Percentiles rank a stretch among this genome's conserved stretches.
Evolutionary conservation across 2,113 vertebrate species (phyloP).

Genomic region (Zosterops borbonicus): DNA sequence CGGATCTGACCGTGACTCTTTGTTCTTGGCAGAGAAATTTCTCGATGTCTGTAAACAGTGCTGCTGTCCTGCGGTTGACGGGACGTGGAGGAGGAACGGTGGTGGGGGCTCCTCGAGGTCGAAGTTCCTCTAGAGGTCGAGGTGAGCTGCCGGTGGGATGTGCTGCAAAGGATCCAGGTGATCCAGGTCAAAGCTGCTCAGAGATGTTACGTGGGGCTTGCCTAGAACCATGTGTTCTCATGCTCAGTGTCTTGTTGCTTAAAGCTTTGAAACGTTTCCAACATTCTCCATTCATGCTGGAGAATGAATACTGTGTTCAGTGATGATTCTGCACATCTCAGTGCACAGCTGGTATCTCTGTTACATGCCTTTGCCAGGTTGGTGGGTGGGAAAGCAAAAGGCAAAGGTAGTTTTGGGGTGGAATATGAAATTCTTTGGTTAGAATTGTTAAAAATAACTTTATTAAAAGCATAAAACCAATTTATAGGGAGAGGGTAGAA

Average conservation of each 20-base stretch:
- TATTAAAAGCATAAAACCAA: neutral
- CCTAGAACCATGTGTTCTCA: neutral
- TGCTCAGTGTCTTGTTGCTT: neutral
- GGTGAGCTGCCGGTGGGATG: slow-evolving; percentile 77
- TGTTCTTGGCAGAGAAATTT: slow-evolving; percentile 91
- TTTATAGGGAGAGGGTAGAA: neutral
- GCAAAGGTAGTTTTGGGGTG: neutral
- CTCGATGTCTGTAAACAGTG: slow-evolving; percentile 99
- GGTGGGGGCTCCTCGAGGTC: slow-evolving; percentile 91
- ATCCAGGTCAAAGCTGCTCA: neutral
- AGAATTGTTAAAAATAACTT: neutral
- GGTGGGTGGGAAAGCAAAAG: neutral
- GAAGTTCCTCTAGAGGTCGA: slow-evolving; percentile 97
- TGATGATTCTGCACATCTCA: neutral
- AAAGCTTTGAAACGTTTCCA: neutral
- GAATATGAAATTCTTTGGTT: neutral
- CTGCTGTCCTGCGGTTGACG: slow-evolving; percentile 91
- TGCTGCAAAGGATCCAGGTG: neutral
- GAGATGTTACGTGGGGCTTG: neutral
- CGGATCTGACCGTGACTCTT: neutral
- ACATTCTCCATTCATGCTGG: neutral
- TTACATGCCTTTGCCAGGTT: neutral
- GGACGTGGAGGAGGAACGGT: slow-evolving; percentile 88
- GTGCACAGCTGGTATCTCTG: neutral
- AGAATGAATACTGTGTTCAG: neutral